Conservation (phyloP, 2,113 vertebrate genomes). For the Gallinago undulata region DNA sequence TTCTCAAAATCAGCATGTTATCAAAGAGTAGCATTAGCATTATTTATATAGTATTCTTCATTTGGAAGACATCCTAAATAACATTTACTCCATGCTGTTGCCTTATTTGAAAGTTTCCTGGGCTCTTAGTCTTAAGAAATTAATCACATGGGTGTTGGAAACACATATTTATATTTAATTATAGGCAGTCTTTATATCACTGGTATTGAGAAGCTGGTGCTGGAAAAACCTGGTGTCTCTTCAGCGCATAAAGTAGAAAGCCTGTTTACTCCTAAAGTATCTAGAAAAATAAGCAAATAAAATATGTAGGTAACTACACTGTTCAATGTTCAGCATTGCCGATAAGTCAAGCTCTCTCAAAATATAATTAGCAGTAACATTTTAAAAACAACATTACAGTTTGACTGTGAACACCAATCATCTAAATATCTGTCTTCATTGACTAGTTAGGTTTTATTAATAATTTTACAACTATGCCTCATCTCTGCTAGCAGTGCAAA, state of each 20-base stretch:
- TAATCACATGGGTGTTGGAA: not conserved
- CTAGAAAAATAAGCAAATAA: not conserved
- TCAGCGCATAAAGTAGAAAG: not conserved
- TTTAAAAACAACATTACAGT: not conserved
- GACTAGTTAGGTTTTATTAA: not conserved
- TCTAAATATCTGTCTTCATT: not conserved
- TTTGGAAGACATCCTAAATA: slow-evolving; percentile 13
- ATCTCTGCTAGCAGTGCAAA: not conserved
- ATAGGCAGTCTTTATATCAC: not conserved
- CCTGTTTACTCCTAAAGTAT: not conserved
- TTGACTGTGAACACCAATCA: not conserved
- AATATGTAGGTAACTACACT: not conserved
- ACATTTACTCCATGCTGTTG: not conserved
- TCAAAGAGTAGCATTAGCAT: not conserved
- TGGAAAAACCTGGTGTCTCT: not conserved
- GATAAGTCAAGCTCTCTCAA: not conserved
- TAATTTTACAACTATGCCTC: not conserved
- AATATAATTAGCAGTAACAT: not conserved
- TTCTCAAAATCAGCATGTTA: slow-evolving; percentile 35
- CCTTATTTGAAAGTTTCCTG: not conserved
- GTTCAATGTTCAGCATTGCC: not conserved
- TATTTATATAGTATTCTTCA: not conserved
- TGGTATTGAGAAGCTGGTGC: not conserved
- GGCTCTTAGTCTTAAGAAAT: not conserved
- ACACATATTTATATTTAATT: not conserved